Conservation (phyloP, 2,113 vertebrate genomes). For the Oceanites oceanicus region DNA sequence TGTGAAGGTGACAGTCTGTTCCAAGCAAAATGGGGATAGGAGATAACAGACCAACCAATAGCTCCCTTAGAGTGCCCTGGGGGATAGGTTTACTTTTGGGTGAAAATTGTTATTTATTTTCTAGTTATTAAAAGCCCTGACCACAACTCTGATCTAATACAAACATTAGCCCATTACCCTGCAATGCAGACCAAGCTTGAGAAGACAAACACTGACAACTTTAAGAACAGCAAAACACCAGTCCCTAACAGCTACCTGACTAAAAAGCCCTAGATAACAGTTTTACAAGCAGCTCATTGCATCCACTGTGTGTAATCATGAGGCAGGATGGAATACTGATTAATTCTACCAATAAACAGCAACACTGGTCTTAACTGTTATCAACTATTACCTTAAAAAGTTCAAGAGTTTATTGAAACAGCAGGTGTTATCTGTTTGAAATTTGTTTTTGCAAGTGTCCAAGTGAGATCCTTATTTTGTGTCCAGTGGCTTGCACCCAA, state of each 20-base stretch:
- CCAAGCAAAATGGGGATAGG: neutral
- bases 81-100: rapidly evolving
- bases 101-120: neutral
- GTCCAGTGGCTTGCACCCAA: neutral
- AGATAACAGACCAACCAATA: neutral
- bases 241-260: no score
- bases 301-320: neutral
- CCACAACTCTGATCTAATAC: neutral
- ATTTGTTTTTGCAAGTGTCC: neutral
- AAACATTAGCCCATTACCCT: neutral
- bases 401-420: neutral
- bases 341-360: neutral
- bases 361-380: neutral
- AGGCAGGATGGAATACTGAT: neutral
- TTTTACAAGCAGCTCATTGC: neutral
- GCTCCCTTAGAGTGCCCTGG: neutral
- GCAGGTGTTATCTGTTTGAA: neutral
- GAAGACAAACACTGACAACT: rapidly evolving
- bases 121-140: neutral
- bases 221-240: neutral
- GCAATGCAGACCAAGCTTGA: neutral
- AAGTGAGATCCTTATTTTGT: neutral
- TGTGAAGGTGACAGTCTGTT: neutral
- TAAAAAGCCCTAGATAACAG: neutral
- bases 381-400: neutral